These are phyloP conservation scores for Heloderma charlesbogerti DNA, from an alignment of 2,113 vertebrate species.

Conservation along the genomic window DNA sequence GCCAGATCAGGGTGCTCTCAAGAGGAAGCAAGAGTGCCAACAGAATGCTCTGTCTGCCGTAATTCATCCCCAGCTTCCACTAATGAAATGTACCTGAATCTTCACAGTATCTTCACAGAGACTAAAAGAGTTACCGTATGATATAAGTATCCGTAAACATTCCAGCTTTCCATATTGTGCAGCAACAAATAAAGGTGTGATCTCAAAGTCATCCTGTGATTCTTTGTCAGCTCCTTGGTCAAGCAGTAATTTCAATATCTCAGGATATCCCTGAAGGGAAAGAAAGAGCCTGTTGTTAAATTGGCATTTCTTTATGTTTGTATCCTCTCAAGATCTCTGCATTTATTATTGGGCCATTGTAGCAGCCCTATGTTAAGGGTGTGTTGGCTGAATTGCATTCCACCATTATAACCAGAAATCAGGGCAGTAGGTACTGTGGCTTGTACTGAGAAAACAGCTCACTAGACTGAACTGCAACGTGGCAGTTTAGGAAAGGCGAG, in stretches of 20 bases:
- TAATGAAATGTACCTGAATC: neutral
- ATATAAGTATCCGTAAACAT: conserved; percentile 79
- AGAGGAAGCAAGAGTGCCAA: neutral
- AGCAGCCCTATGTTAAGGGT: too few relatives aligned
- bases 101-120: neutral
- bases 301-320: rapidly evolving
- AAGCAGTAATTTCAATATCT: conserved; percentile 80
- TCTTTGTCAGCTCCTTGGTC: conserved; percentile 74
- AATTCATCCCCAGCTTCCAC: neutral
- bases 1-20: neutral
- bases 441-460: too few relatives aligned
- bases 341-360: too few relatives aligned
- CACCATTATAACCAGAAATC: too few relatives aligned
- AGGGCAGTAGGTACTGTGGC: too few relatives aligned
- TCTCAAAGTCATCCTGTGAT: conserved; percentile 81
- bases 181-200: conserved; percentile 86
- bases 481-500: too few relatives aligned
- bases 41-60: neutral
- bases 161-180: conserved; percentile 86
- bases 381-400: too few relatives aligned
- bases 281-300: conserved; percentile 39
- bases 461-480: too few relatives aligned
- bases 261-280: conserved; percentile 80
- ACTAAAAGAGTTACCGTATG: conserved; percentile 68
- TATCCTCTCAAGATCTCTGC: too few relatives aligned